phyloP scores from a whole-genome alignment of 2,888 invertebrate genomes.

The Phaedon cochleariae region DNA sequence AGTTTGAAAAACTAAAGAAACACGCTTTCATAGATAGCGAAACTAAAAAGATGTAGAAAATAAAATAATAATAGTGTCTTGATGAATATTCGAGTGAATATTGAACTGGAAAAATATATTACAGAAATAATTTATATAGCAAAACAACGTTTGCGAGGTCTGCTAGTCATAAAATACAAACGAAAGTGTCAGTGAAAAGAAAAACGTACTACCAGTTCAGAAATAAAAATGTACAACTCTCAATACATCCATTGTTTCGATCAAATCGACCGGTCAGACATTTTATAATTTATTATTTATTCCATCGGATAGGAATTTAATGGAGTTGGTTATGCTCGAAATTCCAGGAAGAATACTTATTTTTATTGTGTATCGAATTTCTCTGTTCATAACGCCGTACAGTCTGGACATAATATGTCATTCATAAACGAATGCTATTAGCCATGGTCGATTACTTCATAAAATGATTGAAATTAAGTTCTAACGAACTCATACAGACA shows the following conservation, averaged over 20 bases:
- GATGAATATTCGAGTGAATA: too few species aligned
- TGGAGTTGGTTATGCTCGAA: not conserved
- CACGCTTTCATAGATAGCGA: too few species aligned
- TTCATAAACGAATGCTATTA: not conserved
- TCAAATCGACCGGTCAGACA: not conserved
- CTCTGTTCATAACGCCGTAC: not conserved
- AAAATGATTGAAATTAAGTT: too few species aligned
- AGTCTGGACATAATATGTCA: not conserved
- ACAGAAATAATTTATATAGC: too few species aligned
- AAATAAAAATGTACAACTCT: not conserved
- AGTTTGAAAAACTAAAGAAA: too few species aligned
- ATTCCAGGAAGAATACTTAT: not conserved
- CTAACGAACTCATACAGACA: too few species aligned
- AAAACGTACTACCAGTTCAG: not conserved
- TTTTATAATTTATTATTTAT: not conserved
- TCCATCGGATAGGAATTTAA: not conserved
- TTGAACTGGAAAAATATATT: too few species aligned
- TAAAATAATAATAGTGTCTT: too few species aligned
- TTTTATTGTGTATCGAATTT: not conserved
- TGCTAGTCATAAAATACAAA: too few species aligned
- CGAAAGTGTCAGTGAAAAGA: not conserved
- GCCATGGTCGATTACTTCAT: too few species aligned
- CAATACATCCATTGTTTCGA: not conserved
- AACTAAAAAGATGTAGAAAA: too few species aligned
- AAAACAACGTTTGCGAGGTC: too few species aligned